These are phyloP conservation scores for Dichetophora obliterata DNA, from an alignment of 2,888 invertebrate species.

Conservation along the genomic window DNA sequence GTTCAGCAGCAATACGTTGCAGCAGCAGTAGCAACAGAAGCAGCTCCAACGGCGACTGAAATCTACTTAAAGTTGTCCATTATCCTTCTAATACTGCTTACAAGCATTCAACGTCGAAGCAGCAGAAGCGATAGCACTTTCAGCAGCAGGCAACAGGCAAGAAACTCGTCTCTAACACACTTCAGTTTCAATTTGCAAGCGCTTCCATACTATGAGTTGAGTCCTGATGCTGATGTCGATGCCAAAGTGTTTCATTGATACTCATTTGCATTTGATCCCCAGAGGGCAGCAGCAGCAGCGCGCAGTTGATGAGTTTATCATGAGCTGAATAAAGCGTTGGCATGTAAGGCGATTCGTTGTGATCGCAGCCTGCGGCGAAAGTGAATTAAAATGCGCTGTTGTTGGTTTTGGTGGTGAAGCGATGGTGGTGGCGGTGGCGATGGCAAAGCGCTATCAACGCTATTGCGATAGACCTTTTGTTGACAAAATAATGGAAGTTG, in stretches of 20 bases:
- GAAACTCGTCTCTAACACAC: background rate
- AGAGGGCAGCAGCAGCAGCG: conserved; percentile 27
- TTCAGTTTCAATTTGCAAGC: conserved; percentile 22
- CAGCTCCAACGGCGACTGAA: conserved; percentile 6
- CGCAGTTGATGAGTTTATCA: conserved; percentile 32
- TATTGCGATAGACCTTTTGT: background rate
- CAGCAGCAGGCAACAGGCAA: background rate
- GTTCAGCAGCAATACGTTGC: background rate
- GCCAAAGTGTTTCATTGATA: conserved; percentile 37
- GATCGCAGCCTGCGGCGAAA: conserved; percentile 5
- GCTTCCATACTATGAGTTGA: background rate
- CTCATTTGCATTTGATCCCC: conserved; percentile 47
- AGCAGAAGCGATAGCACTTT: background rate
- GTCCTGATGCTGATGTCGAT: background rate
- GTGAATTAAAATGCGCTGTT: background rate
- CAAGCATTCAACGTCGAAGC: background rate
- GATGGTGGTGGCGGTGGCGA: background rate
- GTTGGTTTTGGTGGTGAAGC: background rate
- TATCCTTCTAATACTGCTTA: conserved; percentile 18
- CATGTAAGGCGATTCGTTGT: background rate
- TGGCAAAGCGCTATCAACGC: background rate
- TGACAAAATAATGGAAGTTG: conserved; percentile 32
- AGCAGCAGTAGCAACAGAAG: background rate
- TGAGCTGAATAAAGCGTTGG: conserved; percentile 30
- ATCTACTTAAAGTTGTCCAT: conserved; percentile 34